Base-by-base conservation (phyloP, 1,140 invertebrate genomes). In the Magallana ariakensis region DNA sequence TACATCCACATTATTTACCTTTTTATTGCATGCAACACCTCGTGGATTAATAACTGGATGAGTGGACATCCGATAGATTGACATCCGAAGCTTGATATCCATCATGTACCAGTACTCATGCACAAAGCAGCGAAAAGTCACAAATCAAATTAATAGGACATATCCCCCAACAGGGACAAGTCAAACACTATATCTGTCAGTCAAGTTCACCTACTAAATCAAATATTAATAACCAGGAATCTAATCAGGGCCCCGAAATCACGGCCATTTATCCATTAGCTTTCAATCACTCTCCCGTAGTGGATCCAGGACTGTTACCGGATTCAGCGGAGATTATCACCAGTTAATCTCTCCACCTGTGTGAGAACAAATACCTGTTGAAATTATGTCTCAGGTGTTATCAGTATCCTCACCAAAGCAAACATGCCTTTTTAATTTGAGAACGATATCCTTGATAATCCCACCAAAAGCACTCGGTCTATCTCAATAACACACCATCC, bases 31-130 rank as follows among this genome's bases (percentile, higher is more conserved):
- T 26, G 66, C 66, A 19, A 70, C 66, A 26, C 22, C 22, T 70
- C 66, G 22, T 33, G 66, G 66, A 70, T 70, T 70, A 26, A 70
- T 19, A 70, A 70, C 66, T 33, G 66, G 66, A 70, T 70, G 66
- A 70, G 66, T 70, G 66, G 66, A 70, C 66, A 70, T 70, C 8
- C 66, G 66, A 70, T 70, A 70, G 19, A 70, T 70, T 70, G 66
- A 70, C 66, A 70, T 70, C 13, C 66, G 66, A 3, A 26, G 66
- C 13, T 70, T 70, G 33, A 19, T 70, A 70, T 70, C 66, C 66
- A 70, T 70, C 33, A 10, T 70, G 66, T 22, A 11, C 9, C 33
- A 5, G 33, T 46, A 46, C 33, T 46, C 33, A 5, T 4, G 33
- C 33, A 46, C 33, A n/a, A n/a, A n/a, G 22, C 66, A 70, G 33